Evolutionary conservation across 2,113 vertebrate genomes (phyloP).

Genomic region (Willisornis vidua): DNA sequence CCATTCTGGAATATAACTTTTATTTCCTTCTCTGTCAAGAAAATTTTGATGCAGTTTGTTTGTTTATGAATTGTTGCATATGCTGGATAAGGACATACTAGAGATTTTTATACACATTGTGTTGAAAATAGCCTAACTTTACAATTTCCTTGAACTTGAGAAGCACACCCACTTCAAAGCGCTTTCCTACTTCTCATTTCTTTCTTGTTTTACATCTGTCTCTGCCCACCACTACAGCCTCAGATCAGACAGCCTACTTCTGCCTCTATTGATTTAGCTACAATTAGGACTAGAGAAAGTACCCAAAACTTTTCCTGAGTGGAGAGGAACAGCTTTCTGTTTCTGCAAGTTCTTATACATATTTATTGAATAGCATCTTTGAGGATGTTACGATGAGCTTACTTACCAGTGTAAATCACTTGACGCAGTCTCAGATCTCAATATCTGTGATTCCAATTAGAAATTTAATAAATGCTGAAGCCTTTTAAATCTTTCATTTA

Average conservation of each 20-base stretch:
- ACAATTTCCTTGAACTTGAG: neutral
- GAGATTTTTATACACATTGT: neutral
- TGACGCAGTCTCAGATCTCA: constrained; percentile 28
- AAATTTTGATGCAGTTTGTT: neutral
- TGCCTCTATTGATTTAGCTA: neutral
- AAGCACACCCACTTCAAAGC: neutral
- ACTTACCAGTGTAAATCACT: constrained; percentile 36
- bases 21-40: neutral
- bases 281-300: neutral
- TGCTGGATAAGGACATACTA: neutral
- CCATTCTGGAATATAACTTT: neutral
- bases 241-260: neutral
- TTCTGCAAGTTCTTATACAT: constrained; percentile 7
- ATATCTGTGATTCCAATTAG: constrained; percentile 53
- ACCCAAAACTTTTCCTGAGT: neutral
- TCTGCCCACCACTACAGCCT: neutral
- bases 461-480: constrained; percentile 39
- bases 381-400: constrained; percentile 23
- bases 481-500: constrained; percentile 22
- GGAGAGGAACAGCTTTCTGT: neutral
- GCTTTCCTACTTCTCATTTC: neutral
- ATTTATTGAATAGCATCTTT: constrained; percentile 41
- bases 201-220: neutral
- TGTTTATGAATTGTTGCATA: neutral
- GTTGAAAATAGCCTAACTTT: neutral